phyloP scores from a whole-genome alignment of 2,113 vertebrate genomes.

The Alethe castanea region DNA sequence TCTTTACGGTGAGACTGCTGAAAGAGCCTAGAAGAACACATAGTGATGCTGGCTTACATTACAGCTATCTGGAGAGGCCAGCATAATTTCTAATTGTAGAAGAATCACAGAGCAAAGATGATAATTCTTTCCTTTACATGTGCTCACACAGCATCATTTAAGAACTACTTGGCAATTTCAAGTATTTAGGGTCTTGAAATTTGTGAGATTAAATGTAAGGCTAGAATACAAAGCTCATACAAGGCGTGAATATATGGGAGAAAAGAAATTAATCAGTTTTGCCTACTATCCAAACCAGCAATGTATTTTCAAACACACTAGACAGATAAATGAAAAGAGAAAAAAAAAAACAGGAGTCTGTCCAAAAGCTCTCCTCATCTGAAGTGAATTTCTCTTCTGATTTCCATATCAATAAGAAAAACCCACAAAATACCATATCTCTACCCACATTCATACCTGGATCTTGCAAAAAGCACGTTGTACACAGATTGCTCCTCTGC shows the following conservation, averaged over 20 bases:
- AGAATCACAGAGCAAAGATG: background rate
- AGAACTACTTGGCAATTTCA: background rate
- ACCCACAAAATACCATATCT: background rate
- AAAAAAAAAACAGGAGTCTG: background rate
- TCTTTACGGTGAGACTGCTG: background rate
- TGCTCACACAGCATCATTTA: background rate
- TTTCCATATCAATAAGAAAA: background rate
- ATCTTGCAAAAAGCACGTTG: conserved; percentile 86
- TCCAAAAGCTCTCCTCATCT: background rate
- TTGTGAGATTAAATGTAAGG: background rate
- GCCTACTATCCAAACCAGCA: background rate
- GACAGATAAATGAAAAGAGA: background rate
- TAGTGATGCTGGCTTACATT: background rate
- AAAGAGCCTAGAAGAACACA: background rate
- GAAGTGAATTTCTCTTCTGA: background rate
- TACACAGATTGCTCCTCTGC: conserved; percentile 86
- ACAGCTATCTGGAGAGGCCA: background rate
- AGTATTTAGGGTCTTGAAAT: background rate
- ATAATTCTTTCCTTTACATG: background rate
- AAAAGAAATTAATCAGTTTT: background rate
- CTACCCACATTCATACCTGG: conserved; percentile 75
- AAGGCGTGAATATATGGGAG: background rate
- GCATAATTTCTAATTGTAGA: background rate
- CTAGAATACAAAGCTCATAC: background rate
- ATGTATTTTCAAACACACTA: background rate